These are phyloP conservation scores for Drosophila sechellia DNA, from an alignment of 1,140 invertebrate species.

Conservation along the genomic window DNA sequence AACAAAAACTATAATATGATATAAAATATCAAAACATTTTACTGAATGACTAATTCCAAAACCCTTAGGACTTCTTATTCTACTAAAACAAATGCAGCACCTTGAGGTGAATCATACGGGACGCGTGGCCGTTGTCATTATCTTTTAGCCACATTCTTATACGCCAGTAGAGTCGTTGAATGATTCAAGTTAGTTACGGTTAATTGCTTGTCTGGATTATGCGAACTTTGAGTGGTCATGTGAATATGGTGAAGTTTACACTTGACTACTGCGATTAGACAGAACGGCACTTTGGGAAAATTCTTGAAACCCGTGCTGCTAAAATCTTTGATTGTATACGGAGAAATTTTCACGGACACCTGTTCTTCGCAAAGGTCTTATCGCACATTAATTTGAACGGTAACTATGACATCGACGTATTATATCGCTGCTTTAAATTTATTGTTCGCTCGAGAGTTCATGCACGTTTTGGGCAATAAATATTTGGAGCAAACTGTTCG, in stretches of 20 bases:
- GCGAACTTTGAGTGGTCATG: constrained; percentile 13
- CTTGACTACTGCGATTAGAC: background rate
- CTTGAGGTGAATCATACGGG: constrained; percentile 10
- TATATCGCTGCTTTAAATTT: constrained; percentile 19
- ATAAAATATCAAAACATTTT: no score
- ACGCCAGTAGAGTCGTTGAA: background rate
- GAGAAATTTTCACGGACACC: background rate
- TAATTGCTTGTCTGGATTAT: background rate
- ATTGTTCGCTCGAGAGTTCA: constrained; percentile 17
- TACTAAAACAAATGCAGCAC: background rate
- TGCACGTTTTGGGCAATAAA: constrained; percentile 35
- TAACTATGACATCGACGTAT: constrained; percentile 19
- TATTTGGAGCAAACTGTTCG: constrained; percentile 4
- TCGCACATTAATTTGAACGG: constrained; percentile 9
- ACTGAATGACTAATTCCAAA: constrained; percentile 4
- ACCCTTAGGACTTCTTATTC: background rate
- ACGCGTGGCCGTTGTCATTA: constrained; percentile 8
- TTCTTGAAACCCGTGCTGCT: background rate
- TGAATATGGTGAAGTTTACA: no score
- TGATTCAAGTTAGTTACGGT: background rate
- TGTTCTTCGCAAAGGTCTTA: constrained; percentile 3
- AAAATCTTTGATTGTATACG: background rate
- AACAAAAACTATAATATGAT: no score
- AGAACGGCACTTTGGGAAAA: background rate
- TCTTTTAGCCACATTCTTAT: background rate